Evolutionary conservation across 2,888 invertebrate genomes (phyloP).

Genomic region (Itoplectis maculator): DNA sequence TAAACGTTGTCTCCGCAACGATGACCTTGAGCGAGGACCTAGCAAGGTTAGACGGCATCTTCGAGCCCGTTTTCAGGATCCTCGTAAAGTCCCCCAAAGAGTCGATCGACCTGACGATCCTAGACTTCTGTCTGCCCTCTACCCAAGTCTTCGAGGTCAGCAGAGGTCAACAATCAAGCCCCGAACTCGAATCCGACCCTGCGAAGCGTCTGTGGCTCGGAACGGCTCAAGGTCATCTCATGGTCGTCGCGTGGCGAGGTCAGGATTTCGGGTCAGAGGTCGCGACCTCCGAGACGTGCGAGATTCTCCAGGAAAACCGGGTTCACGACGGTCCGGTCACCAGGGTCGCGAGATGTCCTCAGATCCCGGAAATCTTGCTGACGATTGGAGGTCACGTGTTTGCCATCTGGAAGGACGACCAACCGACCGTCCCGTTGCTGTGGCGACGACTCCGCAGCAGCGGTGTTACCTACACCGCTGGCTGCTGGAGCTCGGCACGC

Average conservation of each 20-base stretch:
- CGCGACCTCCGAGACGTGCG: constrained; percentile 86
- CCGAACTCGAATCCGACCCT: constrained; percentile 47
- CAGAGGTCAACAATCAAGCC: constrained; percentile 4
- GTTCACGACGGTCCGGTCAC: constrained; percentile 91
- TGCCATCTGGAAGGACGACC: constrained; percentile 90
- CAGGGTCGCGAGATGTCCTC: constrained; percentile 88
- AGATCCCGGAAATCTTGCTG: constrained; percentile 88
- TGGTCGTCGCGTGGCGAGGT: constrained; percentile 88
- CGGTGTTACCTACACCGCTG: constrained; percentile 88
- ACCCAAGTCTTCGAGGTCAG: constrained; percentile 33
- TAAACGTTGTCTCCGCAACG: constrained; percentile 57
- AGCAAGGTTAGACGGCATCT: constrained; percentile 81
- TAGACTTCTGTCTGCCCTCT: constrained; percentile 71
- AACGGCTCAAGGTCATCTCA: constrained; percentile 78
- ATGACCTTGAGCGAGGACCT: constrained; percentile 64
- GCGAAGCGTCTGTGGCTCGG: constrained; percentile 75
- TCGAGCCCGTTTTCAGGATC: constrained; percentile 66
- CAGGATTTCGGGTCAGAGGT: constrained; percentile 88
- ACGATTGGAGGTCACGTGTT: constrained; percentile 91
- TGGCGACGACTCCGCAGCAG: constrained; percentile 87
- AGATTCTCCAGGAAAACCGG: constrained; percentile 77
- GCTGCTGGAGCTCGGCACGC: constrained; percentile 90
- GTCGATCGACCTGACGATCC: constrained; percentile 57
- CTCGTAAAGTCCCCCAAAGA: constrained; percentile 58
- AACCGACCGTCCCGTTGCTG: constrained; percentile 87